These are phyloP conservation scores for Moxostoma hubbsi DNA, from an alignment of 2,797 vertebrate genomes.

Conservation along the genomic window DNA sequence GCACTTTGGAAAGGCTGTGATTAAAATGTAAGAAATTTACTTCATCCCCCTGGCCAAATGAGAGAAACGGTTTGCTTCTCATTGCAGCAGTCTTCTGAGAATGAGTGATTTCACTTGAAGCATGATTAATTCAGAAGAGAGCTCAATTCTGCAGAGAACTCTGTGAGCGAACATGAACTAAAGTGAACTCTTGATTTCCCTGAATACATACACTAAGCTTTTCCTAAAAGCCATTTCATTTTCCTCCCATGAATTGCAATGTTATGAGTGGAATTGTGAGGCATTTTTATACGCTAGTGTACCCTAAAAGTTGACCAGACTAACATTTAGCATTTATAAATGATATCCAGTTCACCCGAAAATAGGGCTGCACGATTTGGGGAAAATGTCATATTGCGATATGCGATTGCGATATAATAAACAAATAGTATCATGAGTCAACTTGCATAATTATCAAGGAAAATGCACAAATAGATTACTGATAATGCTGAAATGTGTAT, in stretches of 20 bases:
- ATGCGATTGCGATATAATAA: no score
- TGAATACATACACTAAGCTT: background rate
- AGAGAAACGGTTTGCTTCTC: slow-evolving; percentile 19
- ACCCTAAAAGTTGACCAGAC: no score
- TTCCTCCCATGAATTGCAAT: no score
- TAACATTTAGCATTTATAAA: no score
- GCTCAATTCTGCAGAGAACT: slow-evolving; percentile 24
- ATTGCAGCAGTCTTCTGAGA: slow-evolving; percentile 16
- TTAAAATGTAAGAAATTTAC: slow-evolving; percentile 31
- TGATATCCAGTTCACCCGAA: no score
- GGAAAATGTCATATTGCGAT: no score
- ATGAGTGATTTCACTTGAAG: slow-evolving; percentile 11
- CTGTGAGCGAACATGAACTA: slow-evolving; percentile 7
- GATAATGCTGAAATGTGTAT: no score
- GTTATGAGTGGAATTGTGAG: background rate
- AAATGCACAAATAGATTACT: no score
- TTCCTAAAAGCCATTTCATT: background rate
- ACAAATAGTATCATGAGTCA: no score
- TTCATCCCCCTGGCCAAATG: slow-evolving; percentile 32
- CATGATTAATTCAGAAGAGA: slow-evolving; percentile 38
- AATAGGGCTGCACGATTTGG: no score
- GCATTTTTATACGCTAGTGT: no score
- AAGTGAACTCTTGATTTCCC: slow-evolving; percentile 17
- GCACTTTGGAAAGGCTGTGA: slow-evolving; percentile 23
- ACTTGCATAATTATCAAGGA: no score